A percentile compares a stretch with the other conserved stretches of the same genome.
phyloP scores from a whole-genome alignment of 2,888 invertebrate species.

The Tetragonisca angustula region DNA sequence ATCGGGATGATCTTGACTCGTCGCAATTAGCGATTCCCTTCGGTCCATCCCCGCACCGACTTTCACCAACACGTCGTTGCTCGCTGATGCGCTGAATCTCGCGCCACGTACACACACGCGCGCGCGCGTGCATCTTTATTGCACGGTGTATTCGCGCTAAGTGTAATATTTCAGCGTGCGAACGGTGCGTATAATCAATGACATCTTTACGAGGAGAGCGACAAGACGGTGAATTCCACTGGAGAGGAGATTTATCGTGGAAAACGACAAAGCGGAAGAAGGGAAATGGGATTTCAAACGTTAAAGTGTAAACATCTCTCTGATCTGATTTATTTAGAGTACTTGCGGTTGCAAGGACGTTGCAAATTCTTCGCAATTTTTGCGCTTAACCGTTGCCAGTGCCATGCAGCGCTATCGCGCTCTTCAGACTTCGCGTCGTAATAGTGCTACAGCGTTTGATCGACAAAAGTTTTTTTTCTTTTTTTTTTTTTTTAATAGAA shows the following conservation, averaged over 20 bases:
- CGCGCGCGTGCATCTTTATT: conserved; percentile 64
- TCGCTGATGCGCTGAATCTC: conserved; percentile 17
- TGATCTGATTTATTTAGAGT: too few species aligned
- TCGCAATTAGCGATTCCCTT: conserved; percentile 56
- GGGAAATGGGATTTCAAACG: neutral
- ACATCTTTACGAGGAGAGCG: conserved; percentile 75
- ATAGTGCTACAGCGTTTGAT: too few species aligned
- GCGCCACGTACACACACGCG: conserved; percentile 20
- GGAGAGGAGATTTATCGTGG: conserved; percentile 29
- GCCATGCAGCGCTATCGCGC: too few species aligned
- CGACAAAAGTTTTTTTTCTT: too few species aligned
- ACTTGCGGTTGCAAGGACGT: too few species aligned
- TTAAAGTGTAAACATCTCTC: too few species aligned
- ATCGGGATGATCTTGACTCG: neutral
- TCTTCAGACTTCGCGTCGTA: too few species aligned
- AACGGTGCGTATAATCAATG: conserved; percentile 74
- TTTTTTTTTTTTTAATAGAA: too few species aligned
- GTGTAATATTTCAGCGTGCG: conserved; percentile 68
- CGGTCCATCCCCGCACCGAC: conserved; percentile 50
- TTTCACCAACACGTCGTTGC: conserved; percentile 53
- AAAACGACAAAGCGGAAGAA: neutral
- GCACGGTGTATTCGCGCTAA: conserved; percentile 69
- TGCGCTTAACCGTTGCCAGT: too few species aligned
- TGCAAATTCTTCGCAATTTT: too few species aligned
- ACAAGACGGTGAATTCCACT: conserved; percentile 64